Conservation (phyloP, 1,140 invertebrate genomes). For the Aphis craccivora region DNA sequence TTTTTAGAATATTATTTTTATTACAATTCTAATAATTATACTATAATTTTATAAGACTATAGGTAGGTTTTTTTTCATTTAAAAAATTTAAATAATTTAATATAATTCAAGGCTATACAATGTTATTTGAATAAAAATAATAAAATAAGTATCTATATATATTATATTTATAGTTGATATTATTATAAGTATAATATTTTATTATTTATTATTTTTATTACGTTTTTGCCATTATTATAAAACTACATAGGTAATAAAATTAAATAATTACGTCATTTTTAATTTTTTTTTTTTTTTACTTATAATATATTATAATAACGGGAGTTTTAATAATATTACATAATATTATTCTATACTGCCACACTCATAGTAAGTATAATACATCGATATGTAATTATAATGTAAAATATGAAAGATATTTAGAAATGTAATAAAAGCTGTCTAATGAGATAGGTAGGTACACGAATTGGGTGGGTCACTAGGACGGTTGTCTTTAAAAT, state of each 20-base stretch:
- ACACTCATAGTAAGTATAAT: neutral
- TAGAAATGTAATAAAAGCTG: neutral
- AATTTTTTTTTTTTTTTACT: too few species aligned
- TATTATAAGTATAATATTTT: neutral
- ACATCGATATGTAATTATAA: neutral
- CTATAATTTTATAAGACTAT: neutral
- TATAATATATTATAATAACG: neutral
- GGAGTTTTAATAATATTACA: neutral
- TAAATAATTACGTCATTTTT: neutral
- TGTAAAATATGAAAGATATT: neutral
- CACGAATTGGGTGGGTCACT: neutral
- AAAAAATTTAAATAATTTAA: constrained; percentile 9
- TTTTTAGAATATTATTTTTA: neutral
- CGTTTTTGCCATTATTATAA: neutral
- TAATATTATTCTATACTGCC: neutral
- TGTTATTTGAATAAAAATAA: neutral
- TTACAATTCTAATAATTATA: constrained; percentile 18
- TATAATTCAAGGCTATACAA: neutral
- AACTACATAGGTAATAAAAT: neutral
- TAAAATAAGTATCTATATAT: neutral
- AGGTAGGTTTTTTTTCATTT: neutral
- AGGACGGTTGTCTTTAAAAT: neutral
- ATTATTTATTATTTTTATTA: neutral
- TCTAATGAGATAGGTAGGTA: neutral
- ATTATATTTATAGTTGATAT: neutral